Percentiles rank a stretch among this genome's conserved stretches.
These are phyloP conservation scores for Sciurus vulgaris DNA, from an alignment of 2,797 vertebrate genomes.

Conservation along the genomic window DNA sequence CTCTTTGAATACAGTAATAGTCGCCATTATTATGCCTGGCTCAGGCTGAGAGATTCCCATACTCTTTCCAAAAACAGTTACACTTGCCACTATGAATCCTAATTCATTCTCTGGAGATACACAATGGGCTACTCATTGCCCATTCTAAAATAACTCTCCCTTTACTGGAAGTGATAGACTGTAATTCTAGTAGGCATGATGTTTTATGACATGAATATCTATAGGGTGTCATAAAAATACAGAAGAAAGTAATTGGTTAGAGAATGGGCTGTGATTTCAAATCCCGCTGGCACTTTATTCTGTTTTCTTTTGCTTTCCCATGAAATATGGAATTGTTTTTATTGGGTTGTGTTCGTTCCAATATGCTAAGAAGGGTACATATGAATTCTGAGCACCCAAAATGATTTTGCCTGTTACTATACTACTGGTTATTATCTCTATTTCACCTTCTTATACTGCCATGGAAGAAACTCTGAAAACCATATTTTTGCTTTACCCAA, in stretches of 20 bases:
- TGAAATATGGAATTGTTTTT: too few relatives aligned
- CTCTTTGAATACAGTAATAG: background rate
- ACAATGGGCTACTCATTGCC: background rate
- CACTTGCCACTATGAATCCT: background rate
- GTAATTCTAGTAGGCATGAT: background rate
- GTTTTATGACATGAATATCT: background rate
- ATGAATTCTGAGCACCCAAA: background rate
- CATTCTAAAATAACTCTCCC: background rate
- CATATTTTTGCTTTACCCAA: background rate
- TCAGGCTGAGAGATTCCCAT: background rate
- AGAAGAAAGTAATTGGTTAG: background rate
- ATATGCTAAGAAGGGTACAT: background rate
- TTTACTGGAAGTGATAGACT: background rate
- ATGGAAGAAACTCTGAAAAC: background rate
- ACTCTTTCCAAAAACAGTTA: background rate
- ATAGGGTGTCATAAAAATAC: background rate
- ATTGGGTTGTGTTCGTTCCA: too few relatives aligned
- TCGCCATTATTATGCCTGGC: background rate
- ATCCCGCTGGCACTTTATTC: too few relatives aligned
- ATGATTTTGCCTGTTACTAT: background rate
- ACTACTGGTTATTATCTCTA: background rate
- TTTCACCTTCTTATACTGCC: background rate
- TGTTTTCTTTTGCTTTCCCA: too few relatives aligned
- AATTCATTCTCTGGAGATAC: background rate
- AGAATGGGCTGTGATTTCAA: background rate